Conservation (phyloP, 2,888 invertebrate species). For the Drosophila ezoana region DNA sequence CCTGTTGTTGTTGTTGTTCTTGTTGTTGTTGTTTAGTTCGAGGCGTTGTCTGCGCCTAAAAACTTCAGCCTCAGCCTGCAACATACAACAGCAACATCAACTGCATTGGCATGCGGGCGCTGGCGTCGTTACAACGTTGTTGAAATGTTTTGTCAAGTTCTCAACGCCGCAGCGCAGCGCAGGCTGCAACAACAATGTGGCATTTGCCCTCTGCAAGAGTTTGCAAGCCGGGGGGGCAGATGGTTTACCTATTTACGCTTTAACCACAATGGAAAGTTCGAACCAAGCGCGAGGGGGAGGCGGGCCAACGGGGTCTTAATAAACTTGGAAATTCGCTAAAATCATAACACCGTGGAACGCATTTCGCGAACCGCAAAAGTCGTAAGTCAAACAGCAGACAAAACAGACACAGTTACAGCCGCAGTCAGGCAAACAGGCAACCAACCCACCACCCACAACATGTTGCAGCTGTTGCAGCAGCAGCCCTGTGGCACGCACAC, state of each 20-base stretch:
- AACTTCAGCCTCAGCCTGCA: conserved; percentile 43
- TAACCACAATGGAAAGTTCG: conserved; percentile 62
- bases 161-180: conserved; percentile 47
- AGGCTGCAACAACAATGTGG: conserved; percentile 60
- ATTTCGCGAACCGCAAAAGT: conserved; percentile 70
- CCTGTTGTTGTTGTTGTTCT: conserved; percentile 15
- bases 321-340: conserved; percentile 63
- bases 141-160: conserved; percentile 79
- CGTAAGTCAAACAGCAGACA: conserved; percentile 70
- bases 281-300: neutral
- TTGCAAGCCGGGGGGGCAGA: conserved; percentile 1
- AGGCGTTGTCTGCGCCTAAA: conserved; percentile 81
- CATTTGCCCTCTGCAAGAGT: conserved; percentile 61
- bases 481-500: conserved; percentile 37
- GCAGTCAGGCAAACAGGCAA: conserved; percentile 24
- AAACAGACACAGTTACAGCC: conserved; percentile 38
- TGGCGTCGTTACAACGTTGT: conserved; percentile 71
- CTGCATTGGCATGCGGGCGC: conserved; percentile 73
- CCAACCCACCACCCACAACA: conserved; percentile 23
- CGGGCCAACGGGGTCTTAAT: conserved; percentile 26
- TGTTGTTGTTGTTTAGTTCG: conserved; percentile 63
- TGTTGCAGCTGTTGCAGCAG: conserved; percentile 38
- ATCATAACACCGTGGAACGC: conserved; percentile 67
- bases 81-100: conserved; percentile 46
- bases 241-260: conserved; percentile 59